phyloP scores from a whole-genome alignment of 2,113 vertebrate genomes.

The Aplodontia rufa region DNA sequence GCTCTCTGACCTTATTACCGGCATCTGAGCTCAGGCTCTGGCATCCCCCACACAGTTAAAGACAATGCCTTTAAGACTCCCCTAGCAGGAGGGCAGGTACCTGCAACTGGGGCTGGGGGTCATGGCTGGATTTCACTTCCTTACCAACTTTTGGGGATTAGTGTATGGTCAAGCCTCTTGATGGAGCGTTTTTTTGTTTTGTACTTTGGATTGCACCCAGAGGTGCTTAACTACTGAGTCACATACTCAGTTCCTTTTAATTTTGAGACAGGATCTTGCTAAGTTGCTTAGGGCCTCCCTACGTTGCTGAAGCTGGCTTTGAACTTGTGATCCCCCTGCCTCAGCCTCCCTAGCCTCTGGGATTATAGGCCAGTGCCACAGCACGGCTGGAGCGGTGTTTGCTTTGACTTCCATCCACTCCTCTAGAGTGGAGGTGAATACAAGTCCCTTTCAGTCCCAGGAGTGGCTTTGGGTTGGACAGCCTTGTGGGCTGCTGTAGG shows the following conservation, averaged over 20 bases:
- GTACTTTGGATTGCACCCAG: no score
- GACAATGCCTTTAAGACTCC: not conserved
- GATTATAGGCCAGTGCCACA: no score
- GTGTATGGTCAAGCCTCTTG: not conserved
- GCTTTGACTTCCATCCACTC: not conserved
- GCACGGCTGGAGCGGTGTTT: not conserved
- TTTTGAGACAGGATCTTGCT: no score
- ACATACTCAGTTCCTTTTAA: no score
- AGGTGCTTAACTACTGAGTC: no score
- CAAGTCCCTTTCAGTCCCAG: not conserved
- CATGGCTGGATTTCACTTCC: not conserved
- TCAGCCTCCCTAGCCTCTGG: no score
- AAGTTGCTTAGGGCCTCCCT: no score
- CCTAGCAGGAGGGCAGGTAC: rapidly evolving
- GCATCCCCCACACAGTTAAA: not conserved
- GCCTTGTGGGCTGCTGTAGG: not conserved
- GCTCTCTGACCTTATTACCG: not conserved
- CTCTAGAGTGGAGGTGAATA: not conserved
- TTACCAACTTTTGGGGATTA: not conserved
- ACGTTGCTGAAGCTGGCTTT: no score
- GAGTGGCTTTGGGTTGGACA: not conserved
- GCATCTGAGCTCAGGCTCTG: not conserved
- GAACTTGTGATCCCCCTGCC: no score
- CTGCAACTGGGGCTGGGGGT: not conserved
- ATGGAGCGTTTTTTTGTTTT: no score